Conservation (phyloP, 2,888 invertebrate species). For the Amphiduros pacificus region DNA sequence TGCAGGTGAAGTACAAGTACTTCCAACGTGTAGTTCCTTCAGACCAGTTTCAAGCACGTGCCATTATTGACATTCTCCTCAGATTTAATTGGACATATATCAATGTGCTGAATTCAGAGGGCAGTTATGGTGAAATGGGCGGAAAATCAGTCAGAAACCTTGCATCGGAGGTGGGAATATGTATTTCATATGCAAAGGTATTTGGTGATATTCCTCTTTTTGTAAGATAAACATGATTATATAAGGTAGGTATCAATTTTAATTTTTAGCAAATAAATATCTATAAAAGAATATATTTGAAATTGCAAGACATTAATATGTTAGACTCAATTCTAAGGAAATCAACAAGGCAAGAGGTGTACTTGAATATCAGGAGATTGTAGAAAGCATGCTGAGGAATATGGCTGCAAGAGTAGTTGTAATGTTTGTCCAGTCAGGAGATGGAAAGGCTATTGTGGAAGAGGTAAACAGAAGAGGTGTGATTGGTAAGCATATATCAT, state of each 20-base stretch:
- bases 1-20: too few species aligned
- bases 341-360: too few species aligned
- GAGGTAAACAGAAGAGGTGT: too few species aligned
- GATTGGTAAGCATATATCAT: too few species aligned
- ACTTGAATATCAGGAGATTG: slow-evolving; percentile 7
- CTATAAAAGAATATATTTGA: too few species aligned
- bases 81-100: slow-evolving; percentile 74
- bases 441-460: slow-evolving; percentile 4
- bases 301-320: too few species aligned
- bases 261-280: too few species aligned
- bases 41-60: slow-evolving; percentile 23
- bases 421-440: slow-evolving; percentile 14
- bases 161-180: slow-evolving; percentile 8
- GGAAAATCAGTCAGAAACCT: slow-evolving; percentile 5
- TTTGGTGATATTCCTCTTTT: too few species aligned
- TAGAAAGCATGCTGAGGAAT: neutral
- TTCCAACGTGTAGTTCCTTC: slow-evolving; percentile 15
- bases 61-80: slow-evolving; percentile 35
- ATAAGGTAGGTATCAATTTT: too few species aligned
- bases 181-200: too few species aligned
- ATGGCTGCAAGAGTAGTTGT: slow-evolving; percentile 69
- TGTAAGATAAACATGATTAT: too few species aligned
- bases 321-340: too few species aligned
- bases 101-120: slow-evolving; percentile 73
- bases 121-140: slow-evolving; percentile 51